These are phyloP conservation scores for Acanthosepion esculentum DNA, from an alignment of 2,888 invertebrate species.

Conservation along the genomic window DNA sequence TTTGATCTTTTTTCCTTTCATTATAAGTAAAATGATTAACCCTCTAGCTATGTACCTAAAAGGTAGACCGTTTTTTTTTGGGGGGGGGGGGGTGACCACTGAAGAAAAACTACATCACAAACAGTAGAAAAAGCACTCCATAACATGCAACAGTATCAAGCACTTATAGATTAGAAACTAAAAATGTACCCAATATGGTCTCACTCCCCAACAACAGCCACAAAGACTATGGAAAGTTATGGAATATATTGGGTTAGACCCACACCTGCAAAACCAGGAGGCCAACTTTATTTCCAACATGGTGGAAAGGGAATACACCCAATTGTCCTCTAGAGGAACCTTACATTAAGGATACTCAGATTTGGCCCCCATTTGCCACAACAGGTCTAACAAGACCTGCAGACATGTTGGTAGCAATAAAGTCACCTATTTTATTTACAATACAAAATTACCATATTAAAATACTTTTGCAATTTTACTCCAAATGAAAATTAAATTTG, in stretches of 20 bases:
- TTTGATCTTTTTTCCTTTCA: too few relatives aligned
- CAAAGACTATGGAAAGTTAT: conserved; percentile 42
- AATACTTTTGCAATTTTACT: too few relatives aligned
- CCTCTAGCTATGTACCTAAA: too few relatives aligned
- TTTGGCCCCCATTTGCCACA: conserved; percentile 42
- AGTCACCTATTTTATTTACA: too few relatives aligned
- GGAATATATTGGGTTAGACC: conserved; percentile 37
- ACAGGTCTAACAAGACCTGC: neutral
- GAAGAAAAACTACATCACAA: too few relatives aligned
- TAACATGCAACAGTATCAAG: too few relatives aligned
- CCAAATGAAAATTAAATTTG: too few relatives aligned
- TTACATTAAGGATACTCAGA: neutral
- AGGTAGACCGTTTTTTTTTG: too few relatives aligned
- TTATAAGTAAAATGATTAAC: too few relatives aligned
- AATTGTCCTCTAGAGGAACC: neutral
- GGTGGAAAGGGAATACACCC: conserved; percentile 43
- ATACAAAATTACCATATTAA: too few relatives aligned
- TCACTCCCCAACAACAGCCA: conserved; percentile 36
- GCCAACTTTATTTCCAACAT: conserved; percentile 6
- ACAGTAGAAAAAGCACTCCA: too few relatives aligned
- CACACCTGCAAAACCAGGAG: neutral
- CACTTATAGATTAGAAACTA: neutral
- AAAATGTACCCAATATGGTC: conserved; percentile 42
- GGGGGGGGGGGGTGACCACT: too few relatives aligned
- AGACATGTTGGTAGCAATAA: neutral